phyloP scores from a whole-genome alignment of 2,888 invertebrate genomes.

The Octonoba sinensis region DNA sequence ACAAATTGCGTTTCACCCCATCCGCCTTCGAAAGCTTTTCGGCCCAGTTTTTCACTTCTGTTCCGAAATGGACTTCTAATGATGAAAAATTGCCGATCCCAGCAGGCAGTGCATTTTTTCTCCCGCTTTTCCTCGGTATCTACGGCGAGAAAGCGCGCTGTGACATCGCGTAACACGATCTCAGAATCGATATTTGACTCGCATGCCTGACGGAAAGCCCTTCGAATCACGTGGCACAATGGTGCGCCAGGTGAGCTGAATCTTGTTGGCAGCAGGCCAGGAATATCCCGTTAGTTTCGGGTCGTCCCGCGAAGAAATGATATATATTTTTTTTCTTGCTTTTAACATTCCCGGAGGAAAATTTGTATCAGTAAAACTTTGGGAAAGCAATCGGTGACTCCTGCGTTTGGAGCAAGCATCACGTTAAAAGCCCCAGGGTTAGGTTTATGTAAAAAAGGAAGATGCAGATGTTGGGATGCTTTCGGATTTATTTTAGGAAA shows the following conservation, averaged over 20 bases:
- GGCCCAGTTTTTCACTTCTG: too few species aligned
- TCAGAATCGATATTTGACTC: conserved; percentile 36
- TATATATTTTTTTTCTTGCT: conserved; percentile 9
- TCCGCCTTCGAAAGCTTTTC: too few species aligned
- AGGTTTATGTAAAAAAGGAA: too few species aligned
- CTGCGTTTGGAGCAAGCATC: too few species aligned
- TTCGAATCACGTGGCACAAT: conserved; percentile 37
- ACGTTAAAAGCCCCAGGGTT: too few species aligned
- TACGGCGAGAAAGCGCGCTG: conserved; percentile 13
- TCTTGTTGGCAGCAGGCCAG: conserved; percentile 40
- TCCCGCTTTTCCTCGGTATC: background rate
- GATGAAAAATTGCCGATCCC: conserved; percentile 7
- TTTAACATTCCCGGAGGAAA: too few species aligned
- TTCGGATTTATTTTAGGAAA: too few species aligned
- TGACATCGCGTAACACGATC: conserved; percentile 42
- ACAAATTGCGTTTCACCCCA: too few species aligned
- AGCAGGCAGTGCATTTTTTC: background rate
- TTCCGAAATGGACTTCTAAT: background rate
- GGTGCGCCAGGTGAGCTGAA: conserved; percentile 38
- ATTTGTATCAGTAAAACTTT: too few species aligned
- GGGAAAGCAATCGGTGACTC: too few species aligned
- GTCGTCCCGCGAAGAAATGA: conserved; percentile 7
- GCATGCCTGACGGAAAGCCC: background rate
- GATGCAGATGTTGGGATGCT: too few species aligned
- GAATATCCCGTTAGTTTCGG: conserved; percentile 11